phyloP scores from a whole-genome alignment of 2,888 invertebrate species.

The Dexiosoma caninum region DNA sequence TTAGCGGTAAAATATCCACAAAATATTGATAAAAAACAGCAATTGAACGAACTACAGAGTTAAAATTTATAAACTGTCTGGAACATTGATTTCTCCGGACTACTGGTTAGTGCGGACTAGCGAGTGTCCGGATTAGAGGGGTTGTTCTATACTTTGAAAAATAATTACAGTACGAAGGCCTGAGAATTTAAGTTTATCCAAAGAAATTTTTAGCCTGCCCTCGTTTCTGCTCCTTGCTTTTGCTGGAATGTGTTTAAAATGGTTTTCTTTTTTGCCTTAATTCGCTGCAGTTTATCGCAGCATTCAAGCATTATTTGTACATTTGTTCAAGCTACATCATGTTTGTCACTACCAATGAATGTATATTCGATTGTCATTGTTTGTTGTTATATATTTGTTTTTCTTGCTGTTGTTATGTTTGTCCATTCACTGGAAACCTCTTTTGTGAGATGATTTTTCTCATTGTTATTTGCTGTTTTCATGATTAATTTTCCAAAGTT shows the following conservation, averaged over 20 bases:
- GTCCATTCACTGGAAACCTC: constrained; percentile 37
- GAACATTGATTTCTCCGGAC: no score
- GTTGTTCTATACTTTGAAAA: no score
- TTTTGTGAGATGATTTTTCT: constrained; percentile 24
- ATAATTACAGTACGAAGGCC: no score
- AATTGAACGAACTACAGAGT: no score
- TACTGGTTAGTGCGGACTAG: no score
- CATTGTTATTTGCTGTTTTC: background rate
- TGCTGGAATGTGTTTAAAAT: background rate
- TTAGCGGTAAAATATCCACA: no score
- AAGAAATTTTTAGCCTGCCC: background rate
- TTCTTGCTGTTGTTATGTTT: constrained; percentile 24
- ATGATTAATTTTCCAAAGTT: constrained; percentile 36
- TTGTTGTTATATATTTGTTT: constrained; percentile 12
- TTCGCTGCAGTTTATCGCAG: constrained; percentile 33
- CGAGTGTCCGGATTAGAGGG: no score
- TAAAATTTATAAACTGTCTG: no score
- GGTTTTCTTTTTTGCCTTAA: background rate
- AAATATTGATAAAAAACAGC: no score
- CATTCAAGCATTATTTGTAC: constrained; percentile 55
- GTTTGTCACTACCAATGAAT: constrained; percentile 51
- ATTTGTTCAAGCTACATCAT: constrained; percentile 47
- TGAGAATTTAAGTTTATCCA: background rate
- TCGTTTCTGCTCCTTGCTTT: background rate
- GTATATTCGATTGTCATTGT: constrained; percentile 34